A percentile compares a stretch with the other conserved stretches of the same genome.
phyloP scores from a whole-genome alignment of 2,888 invertebrate species.

The Invenusta paracnida region DNA sequence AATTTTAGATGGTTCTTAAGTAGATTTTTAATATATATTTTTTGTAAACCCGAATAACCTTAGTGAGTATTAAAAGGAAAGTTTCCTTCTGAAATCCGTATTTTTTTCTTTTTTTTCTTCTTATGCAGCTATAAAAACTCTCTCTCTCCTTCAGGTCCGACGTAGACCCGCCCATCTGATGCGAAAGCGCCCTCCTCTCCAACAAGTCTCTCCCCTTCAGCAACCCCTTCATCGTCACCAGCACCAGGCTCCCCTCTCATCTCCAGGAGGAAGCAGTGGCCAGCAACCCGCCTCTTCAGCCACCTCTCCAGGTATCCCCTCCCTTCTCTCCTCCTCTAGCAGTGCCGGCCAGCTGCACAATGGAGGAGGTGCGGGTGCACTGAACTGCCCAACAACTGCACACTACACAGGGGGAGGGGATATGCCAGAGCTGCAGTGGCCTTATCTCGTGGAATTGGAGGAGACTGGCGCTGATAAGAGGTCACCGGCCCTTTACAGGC shows the following conservation, averaged over 20 bases:
- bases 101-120: too few relatives aligned
- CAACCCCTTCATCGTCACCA: background rate
- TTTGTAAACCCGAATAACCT: too few relatives aligned
- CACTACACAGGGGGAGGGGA: background rate
- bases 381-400: background rate
- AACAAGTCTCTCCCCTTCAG: background rate
- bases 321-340: too few relatives aligned
- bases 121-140: too few relatives aligned
- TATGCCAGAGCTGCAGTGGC: conserved; percentile 8
- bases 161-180: conserved; percentile 8
- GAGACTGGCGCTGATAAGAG: background rate
- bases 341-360: too few relatives aligned
- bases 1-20: too few relatives aligned
- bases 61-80: too few relatives aligned
- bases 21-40: too few relatives aligned
- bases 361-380: background rate
- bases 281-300: background rate
- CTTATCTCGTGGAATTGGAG: background rate
- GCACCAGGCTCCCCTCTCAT: background rate
- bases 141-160: background rate
- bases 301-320: too few relatives aligned
- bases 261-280: background rate
- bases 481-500: background rate
- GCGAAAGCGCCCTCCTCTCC: background rate
- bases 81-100: too few relatives aligned